Evolutionary conservation across 2,113 vertebrate genomes (phyloP).

Genomic region (Pollachius pollachius): DNA sequence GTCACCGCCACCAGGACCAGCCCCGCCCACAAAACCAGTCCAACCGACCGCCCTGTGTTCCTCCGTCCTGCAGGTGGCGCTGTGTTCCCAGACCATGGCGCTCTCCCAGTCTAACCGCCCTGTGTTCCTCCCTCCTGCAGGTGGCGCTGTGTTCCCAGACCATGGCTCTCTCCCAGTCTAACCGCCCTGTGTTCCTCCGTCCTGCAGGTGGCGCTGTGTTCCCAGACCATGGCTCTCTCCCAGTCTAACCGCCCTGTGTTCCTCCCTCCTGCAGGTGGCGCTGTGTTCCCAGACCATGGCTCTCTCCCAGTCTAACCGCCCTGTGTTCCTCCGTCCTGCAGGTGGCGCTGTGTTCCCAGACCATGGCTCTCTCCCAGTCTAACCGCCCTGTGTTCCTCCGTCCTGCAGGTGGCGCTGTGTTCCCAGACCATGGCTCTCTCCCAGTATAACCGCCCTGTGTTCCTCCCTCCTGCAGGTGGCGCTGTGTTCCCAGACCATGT

Average conservation of each 20-base stretch:
- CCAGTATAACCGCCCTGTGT: no score
- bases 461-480: constrained; percentile 52
- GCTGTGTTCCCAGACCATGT: no score
- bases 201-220: constrained; percentile 49
- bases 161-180: no score
- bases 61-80: constrained; percentile 54
- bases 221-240: no score
- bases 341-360: constrained; percentile 31
- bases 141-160: constrained; percentile 17
- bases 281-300: no score
- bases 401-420: constrained; percentile 49
- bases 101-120: constrained; percentile 29
- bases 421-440: no score
- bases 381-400: neutral
- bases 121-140: constrained; percentile 42
- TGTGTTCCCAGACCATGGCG: constrained; percentile 53
- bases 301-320: no score
- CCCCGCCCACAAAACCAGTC: neutral
- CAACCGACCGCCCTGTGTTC: no score
- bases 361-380: no score
- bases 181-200: neutral
- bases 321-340: constrained; percentile 34
- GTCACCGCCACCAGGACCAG: no score
- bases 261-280: constrained; percentile 52
- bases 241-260: no score